A percentile compares a stretch with the other conserved stretches of the same genome.
Conservation (phyloP, 2,113 vertebrate genomes). For the Mormoops blainvillei region DNA sequence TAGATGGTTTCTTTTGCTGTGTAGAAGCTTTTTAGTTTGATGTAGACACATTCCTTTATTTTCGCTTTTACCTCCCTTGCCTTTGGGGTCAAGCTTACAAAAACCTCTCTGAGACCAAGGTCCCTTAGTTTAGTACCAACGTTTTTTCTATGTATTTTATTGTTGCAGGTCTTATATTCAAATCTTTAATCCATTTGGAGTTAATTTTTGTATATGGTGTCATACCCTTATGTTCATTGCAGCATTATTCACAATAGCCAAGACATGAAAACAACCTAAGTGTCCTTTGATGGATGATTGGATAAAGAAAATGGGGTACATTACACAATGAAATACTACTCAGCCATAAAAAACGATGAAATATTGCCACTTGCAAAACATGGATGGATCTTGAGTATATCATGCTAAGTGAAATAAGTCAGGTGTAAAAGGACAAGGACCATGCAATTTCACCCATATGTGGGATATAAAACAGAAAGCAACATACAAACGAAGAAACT, state of each 20-base stretch:
- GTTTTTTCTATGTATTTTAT: not conserved
- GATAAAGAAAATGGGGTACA: not conserved
- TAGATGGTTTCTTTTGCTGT: not conserved
- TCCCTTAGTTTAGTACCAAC: not conserved
- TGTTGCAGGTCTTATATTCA: not conserved
- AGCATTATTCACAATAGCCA: not conserved
- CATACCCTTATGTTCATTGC: not conserved
- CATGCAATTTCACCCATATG: not conserved
- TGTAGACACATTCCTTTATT: not conserved
- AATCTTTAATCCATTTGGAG: not conserved
- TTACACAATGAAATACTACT: not conserved
- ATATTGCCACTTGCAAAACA: not conserved
- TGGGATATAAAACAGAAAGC: not conserved
- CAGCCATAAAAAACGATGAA: not conserved
- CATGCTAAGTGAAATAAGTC: not conserved
- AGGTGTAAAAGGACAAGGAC: not conserved
- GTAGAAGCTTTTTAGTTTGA: not conserved
- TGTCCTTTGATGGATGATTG: not conserved
- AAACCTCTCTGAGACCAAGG: not conserved
- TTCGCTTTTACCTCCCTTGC: not conserved
- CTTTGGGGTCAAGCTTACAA: not conserved
- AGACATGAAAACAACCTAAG: not conserved
- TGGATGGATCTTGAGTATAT: not conserved
- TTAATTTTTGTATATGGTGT: not conserved
- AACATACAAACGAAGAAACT: not conserved